Percentiles rank a stretch among this genome's conserved stretches.
These are phyloP conservation scores for Psettodes erumei DNA, from an alignment of 2,113 vertebrate genomes.

Conservation along the genomic window DNA sequence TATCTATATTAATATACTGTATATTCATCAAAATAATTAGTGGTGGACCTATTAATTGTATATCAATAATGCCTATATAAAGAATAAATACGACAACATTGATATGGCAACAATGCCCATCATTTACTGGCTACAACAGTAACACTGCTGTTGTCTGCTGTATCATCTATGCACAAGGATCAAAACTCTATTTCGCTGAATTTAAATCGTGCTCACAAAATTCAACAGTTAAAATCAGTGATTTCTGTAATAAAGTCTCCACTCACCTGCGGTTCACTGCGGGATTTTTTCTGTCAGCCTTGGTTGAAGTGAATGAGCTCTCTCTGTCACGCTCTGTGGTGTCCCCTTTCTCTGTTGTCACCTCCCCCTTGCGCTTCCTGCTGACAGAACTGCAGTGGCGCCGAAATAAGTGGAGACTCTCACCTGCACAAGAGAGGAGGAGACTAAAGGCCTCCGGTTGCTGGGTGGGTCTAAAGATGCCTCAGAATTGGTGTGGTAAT, in stretches of 20 bases:
- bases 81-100: neutral
- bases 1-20: too few species aligned
- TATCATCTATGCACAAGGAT: neutral
- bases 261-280: slow-evolving; percentile 56
- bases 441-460: slow-evolving; percentile 47
- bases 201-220: neutral
- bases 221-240: neutral
- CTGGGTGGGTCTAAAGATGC: slow-evolving; percentile 49
- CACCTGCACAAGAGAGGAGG: slow-evolving; percentile 63
- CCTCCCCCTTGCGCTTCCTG: slow-evolving; percentile 48
- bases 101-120: too few species aligned
- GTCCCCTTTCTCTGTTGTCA: slow-evolving; percentile 45
- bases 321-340: slow-evolving; percentile 25
- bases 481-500: slow-evolving; percentile 4
- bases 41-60: neutral
- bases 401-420: slow-evolving; percentile 75
- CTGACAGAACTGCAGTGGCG: slow-evolving; percentile 59
- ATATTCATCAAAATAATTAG: neutral
- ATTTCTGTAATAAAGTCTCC: slow-evolving; percentile 2
- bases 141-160: slow-evolving; percentile 5
- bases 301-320: slow-evolving; percentile 67
- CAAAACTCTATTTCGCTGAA: neutral
- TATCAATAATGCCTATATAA: neutral
- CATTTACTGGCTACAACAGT: slow-evolving; percentile 31
- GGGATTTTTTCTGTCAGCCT: slow-evolving; percentile 53